Evolutionary conservation across 2,888 invertebrate species (phyloP).

Genomic region (Dryobotodes eremita): DNA sequence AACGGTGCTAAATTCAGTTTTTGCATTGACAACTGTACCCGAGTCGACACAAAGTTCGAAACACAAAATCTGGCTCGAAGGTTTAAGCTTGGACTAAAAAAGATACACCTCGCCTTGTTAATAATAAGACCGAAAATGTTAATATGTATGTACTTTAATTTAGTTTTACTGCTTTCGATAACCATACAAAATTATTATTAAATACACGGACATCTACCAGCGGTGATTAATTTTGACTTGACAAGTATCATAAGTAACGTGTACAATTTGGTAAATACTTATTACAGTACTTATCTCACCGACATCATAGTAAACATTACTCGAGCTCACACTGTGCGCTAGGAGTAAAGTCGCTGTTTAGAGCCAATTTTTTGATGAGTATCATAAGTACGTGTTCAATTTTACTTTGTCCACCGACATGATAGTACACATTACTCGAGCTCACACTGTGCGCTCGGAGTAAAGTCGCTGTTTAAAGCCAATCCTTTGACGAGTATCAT

Average conservation of each 20-base stretch:
- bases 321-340: neutral
- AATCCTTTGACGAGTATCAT: neutral
- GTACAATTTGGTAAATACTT: neutral
- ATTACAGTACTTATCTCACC: neutral
- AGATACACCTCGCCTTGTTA: neutral
- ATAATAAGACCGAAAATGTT: neutral
- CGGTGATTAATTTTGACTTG: neutral
- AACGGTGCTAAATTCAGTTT: neutral
- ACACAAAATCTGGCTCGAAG: neutral
- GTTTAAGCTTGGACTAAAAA: neutral
- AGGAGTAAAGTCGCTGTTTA: neutral
- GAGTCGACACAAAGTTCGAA: too few species aligned
- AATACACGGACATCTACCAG: neutral
- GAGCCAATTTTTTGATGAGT: neutral
- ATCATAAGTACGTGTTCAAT: too few species aligned
- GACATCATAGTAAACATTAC: neutral
- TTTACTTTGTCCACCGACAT: neutral
- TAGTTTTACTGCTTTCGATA: too few species aligned
- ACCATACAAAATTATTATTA: neutral
- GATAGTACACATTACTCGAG: neutral
- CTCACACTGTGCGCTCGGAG: neutral
- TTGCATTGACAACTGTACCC: too few species aligned
- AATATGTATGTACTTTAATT: too few species aligned
- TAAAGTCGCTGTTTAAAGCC: neutral
- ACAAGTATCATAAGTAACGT: neutral